phyloP scores from a whole-genome alignment of 1,140 invertebrate species.

The Grapholita molesta region DNA sequence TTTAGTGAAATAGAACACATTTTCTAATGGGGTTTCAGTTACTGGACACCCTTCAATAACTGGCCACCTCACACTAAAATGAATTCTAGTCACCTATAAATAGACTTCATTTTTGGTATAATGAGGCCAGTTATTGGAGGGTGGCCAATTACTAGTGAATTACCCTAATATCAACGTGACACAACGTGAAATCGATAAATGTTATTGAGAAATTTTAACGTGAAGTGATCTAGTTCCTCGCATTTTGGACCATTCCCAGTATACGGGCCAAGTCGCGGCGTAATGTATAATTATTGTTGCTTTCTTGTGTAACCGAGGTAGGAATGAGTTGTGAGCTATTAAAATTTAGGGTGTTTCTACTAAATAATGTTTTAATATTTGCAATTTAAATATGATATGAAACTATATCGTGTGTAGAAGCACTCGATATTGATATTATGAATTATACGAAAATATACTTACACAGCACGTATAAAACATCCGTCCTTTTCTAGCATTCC shows the following conservation, averaged over 20 bases:
- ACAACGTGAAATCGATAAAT: too few relatives aligned
- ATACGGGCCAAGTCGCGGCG: constrained; percentile 47
- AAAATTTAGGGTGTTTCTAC: not conserved
- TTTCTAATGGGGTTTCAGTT: too few relatives aligned
- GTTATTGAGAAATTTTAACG: too few relatives aligned
- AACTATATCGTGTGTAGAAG: not conserved
- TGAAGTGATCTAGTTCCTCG: too few relatives aligned
- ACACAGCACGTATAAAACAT: not conserved
- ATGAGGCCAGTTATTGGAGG: too few relatives aligned
- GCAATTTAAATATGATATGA: not conserved
- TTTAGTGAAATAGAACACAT: too few relatives aligned
- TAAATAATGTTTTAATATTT: not conserved
- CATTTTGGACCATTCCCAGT: constrained; percentile 9
- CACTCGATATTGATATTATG: not conserved
- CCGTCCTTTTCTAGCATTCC: not conserved
- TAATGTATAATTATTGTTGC: constrained; percentile 47
- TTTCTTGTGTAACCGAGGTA: not conserved
- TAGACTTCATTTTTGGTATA: too few relatives aligned
- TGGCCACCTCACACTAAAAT: too few relatives aligned
- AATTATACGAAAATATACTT: not conserved
- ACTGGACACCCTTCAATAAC: too few relatives aligned
- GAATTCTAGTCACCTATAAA: too few relatives aligned
- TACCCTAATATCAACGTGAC: too few relatives aligned
- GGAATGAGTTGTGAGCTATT: not conserved
- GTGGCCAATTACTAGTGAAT: too few relatives aligned